Evolutionary conservation across 2,888 invertebrate genomes (phyloP).

Genomic region (Tachystola acroxantha): DNA sequence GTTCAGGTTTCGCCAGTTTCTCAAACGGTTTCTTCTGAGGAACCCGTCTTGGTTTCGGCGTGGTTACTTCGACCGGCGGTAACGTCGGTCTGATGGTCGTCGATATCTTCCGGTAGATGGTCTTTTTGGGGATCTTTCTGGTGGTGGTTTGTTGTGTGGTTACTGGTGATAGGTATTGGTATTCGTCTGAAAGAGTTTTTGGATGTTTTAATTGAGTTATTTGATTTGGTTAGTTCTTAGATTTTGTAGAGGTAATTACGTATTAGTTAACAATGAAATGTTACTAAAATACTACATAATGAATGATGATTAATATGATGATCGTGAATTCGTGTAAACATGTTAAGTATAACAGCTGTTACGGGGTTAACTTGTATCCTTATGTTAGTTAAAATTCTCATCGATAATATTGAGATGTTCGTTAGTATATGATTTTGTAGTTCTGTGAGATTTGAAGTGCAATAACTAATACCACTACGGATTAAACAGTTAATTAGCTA

Average conservation of each 20-base stretch:
- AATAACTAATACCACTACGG: too few species aligned
- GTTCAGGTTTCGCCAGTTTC: conserved; percentile 29
- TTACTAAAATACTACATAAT: too few species aligned
- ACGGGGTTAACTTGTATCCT: too few species aligned
- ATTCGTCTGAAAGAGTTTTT: conserved; percentile 47
- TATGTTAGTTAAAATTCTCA: too few species aligned
- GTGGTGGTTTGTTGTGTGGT: conserved; percentile 49
- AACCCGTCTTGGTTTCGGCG: conserved; percentile 25
- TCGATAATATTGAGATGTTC: too few species aligned
- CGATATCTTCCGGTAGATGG: conserved; percentile 51
- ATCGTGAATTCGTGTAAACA: too few species aligned
- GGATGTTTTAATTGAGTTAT: neutral
- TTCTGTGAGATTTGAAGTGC: too few species aligned
- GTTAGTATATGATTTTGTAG: too few species aligned
- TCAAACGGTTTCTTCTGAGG: conserved; percentile 46
- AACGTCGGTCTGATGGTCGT: conserved; percentile 46
- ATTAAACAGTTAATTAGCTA: too few species aligned
- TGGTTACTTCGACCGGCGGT: conserved; percentile 14
- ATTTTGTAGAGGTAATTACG: neutral
- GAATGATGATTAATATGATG: too few species aligned
- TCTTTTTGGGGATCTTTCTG: conserved; percentile 47
- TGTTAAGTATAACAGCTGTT: too few species aligned
- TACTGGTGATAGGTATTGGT: conserved; percentile 59
- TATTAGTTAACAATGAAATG: too few species aligned
- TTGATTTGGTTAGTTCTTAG: conserved; percentile 5